Percentiles rank a stretch among this genome's conserved stretches.
phyloP scores from a whole-genome alignment of 2,888 invertebrate genomes.

The Pecten maximus region DNA sequence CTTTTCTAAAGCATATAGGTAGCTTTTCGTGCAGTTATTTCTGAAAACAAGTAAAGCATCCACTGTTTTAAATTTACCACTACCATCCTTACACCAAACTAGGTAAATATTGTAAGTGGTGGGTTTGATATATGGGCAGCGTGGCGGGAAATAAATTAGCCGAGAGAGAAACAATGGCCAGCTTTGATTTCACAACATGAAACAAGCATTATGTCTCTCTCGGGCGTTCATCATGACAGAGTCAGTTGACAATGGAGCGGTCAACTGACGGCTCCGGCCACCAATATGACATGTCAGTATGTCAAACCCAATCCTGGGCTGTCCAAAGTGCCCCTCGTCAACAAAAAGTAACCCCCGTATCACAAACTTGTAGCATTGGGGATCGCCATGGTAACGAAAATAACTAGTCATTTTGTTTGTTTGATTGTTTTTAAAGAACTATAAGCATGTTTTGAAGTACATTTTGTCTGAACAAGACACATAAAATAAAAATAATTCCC shows the following conservation, averaged over 20 bases:
- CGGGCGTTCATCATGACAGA: neutral
- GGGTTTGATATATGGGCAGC: neutral
- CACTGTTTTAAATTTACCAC: too few species aligned
- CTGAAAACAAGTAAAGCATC: too few species aligned
- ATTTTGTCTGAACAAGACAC: too few species aligned
- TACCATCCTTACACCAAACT: neutral
- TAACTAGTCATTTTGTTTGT: too few species aligned
- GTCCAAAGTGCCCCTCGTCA: neutral
- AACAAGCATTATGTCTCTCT: neutral
- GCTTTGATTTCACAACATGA: neutral
- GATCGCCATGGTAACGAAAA: too few species aligned
- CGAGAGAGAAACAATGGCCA: neutral
- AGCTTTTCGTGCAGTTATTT: too few species aligned
- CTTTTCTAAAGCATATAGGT: too few species aligned
- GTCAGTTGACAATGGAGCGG: neutral
- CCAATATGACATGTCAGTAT: neutral
- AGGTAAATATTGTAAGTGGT: too few species aligned
- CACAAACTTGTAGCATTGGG: neutral
- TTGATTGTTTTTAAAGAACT: too few species aligned
- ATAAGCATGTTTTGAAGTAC: too few species aligned
- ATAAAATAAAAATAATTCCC: too few species aligned
- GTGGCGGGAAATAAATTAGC: neutral
- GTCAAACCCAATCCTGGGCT: neutral
- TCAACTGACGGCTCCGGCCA: neutral
- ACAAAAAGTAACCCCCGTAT: neutral